Base-by-base conservation (phyloP, 2,113 vertebrate genomes). In the Strix uralensis region DNA sequence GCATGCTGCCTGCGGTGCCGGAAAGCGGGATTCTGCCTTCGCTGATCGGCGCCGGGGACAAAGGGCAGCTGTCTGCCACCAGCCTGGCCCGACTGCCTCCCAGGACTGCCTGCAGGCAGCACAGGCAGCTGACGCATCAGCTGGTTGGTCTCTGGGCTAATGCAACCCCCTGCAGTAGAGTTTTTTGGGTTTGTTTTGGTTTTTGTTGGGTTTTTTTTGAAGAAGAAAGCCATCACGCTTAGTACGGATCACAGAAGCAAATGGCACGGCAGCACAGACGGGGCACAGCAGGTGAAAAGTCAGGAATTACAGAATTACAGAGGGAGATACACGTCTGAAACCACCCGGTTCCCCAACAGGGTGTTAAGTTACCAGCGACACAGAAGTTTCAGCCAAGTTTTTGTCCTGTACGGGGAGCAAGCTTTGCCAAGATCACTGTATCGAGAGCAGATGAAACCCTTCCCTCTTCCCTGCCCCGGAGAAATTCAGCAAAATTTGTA, bases 301-400 rank as follows among this genome's bases (percentile, higher is more conserved):
- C 52, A 67, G 82, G 65, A 87, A 44, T 62, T 21, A 38, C 32
- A 90, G 85, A 40, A 46, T 46, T 3, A 58, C n/a, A 80, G 79
- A 86, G 42, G 54, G 49, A 82, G 69, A 36, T 2, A 21, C 32
- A 13, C 0, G 0, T 34, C 63, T 70, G 30, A 73, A 83, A 66
- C 17, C 0, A 0, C 46, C 51, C 86, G 3, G 49, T 1, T 57
- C 29, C 79, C n/a, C 0, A 0, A 2, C 26, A 63, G 34, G 30
- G 27, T 15, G 57, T 71, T 66, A n/a, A 15, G 36, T 80, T 15
- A 11, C 36, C 61, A 66, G 46, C 4, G 9, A 36, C 1, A 7
- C 38, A 66, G 20, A 83, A 67, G 40, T 42, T 88, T 20, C 62
- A 51, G 21, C 29, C 29, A 34, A 30, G 65, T 42, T 73, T 75